Conservation (phyloP, 2,888 invertebrate species). For the Drosophila melanocephala region DNA sequence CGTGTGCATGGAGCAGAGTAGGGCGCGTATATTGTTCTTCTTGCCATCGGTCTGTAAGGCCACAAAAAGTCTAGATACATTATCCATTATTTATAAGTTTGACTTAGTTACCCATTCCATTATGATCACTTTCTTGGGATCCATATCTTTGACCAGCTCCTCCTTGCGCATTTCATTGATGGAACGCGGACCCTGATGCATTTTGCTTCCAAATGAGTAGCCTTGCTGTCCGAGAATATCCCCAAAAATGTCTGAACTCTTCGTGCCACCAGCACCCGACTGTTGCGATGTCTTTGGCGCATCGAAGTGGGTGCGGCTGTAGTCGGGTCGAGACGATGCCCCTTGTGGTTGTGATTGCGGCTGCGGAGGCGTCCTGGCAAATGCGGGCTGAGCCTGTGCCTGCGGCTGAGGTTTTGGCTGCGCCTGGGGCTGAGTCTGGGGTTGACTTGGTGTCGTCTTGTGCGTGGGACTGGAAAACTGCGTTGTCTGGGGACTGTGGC, state of each 20-base stretch:
- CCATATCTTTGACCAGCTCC: constrained; percentile 94
- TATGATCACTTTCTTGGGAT: constrained; percentile 94
- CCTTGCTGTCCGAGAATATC: constrained; percentile 96
- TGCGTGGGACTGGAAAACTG: constrained; percentile 85
- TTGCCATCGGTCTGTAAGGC: constrained; percentile 94
- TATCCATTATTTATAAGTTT: too few species aligned
- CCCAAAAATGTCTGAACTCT: constrained; percentile 91
- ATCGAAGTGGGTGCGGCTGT: constrained; percentile 91
- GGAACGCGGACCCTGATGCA: constrained; percentile 91
- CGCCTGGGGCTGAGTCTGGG: constrained; percentile 44
- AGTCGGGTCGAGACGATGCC: constrained; percentile 85
- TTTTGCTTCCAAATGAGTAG: constrained; percentile 92
- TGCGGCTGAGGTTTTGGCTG: constrained; percentile 72
- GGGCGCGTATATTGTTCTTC: constrained; percentile 97
- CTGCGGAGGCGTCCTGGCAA: constrained; percentile 33
- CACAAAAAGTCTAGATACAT: not conserved
- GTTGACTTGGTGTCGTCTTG: constrained; percentile 77
- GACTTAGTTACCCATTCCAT: constrained; percentile 90
- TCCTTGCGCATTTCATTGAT: constrained; percentile 97
- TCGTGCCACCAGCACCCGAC: constrained; percentile 56
- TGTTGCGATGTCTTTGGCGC: constrained; percentile 63
- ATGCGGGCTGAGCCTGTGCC: constrained; percentile 36
- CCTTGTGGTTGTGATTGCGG: constrained; percentile 45
- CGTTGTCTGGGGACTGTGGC: constrained; percentile 84
- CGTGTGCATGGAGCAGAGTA: constrained; percentile 96